Evolutionary conservation across 2,113 vertebrate genomes (phyloP).

Genomic region (Eolophus roseicapilla): DNA sequence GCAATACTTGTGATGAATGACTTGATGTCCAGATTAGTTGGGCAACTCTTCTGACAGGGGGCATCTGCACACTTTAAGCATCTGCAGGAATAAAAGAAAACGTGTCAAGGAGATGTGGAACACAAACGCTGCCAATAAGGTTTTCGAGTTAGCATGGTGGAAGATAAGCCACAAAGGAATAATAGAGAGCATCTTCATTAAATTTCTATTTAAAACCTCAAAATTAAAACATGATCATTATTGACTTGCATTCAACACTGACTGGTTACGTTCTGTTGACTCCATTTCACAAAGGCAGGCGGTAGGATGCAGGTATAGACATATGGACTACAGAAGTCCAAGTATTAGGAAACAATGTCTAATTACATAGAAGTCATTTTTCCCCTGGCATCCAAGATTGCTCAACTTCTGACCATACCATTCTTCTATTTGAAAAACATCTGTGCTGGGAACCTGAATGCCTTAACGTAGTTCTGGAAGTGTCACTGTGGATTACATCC

Average conservation of each 20-base stretch:
- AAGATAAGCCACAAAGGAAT: not conserved
- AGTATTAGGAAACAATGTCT: not conserved
- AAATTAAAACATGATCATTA: not conserved
- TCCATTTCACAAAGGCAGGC: not conserved
- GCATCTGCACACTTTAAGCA: slow-evolving; percentile 89
- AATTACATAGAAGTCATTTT: not conserved
- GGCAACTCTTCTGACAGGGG: slow-evolving; percentile 90
- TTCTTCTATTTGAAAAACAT: not conserved
- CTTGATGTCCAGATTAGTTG: slow-evolving; percentile 87
- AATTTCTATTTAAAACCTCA: not conserved
- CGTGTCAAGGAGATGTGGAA: slow-evolving; percentile 3
- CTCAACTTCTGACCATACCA: not conserved
- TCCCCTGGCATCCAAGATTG: not conserved
- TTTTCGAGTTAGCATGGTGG: not conserved
- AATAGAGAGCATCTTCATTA: not conserved
- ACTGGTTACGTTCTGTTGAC: not conserved
- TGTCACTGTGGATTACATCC: not conserved
- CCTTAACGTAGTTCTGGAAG: not conserved
- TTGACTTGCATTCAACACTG: not conserved
- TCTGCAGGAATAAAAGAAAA: slow-evolving; percentile 66
- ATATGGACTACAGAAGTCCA: not conserved
- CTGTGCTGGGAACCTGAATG: not conserved
- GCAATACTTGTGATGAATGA: slow-evolving; percentile 87
- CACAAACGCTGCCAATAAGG: not conserved
- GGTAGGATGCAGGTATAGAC: not conserved